These are phyloP conservation scores for Tachina lurida DNA, from an alignment of 2,888 invertebrate genomes.

Conservation along the genomic window DNA sequence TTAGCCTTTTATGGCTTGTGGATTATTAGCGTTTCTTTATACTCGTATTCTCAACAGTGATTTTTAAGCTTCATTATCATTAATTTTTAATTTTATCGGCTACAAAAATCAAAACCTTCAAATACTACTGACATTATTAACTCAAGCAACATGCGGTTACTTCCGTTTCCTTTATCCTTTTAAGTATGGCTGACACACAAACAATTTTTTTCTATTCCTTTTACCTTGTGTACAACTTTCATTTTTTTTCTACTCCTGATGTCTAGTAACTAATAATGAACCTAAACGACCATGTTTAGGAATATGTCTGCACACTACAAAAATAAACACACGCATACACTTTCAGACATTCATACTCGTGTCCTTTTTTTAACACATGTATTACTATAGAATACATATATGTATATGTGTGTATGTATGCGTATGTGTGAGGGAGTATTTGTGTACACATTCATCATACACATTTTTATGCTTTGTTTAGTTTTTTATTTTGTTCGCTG, in stretches of 20 bases:
- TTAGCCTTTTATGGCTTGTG: neutral
- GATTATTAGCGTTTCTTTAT: conserved; percentile 19
- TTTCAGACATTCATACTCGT: no score
- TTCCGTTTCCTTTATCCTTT: conserved; percentile 58
- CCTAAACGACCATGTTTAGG: no score
- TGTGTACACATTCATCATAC: no score
- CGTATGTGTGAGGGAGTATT: no score
- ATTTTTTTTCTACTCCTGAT: no score
- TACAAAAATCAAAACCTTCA: conserved; percentile 36
- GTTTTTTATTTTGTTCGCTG: neutral
- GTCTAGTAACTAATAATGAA: no score
- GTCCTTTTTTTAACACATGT: no score
- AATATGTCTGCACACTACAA: no score
- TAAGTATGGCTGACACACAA: neutral
- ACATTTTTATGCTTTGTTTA: neutral
- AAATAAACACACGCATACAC: no score
- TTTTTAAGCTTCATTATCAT: conserved; percentile 35
- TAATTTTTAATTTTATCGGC: conserved; percentile 32
- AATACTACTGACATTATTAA: conserved; percentile 45
- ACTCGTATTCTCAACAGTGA: conserved; percentile 19
- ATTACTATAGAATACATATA: no score
- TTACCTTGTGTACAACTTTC: neutral
- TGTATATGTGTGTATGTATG: no score
- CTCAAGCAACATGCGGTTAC: conserved; percentile 56
- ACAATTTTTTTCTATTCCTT: neutral